Percentiles rank a stretch among this genome's conserved stretches.
These are phyloP conservation scores for Pygoscelis adeliae DNA, from an alignment of 2,113 vertebrate species.

Conservation along the genomic window DNA sequence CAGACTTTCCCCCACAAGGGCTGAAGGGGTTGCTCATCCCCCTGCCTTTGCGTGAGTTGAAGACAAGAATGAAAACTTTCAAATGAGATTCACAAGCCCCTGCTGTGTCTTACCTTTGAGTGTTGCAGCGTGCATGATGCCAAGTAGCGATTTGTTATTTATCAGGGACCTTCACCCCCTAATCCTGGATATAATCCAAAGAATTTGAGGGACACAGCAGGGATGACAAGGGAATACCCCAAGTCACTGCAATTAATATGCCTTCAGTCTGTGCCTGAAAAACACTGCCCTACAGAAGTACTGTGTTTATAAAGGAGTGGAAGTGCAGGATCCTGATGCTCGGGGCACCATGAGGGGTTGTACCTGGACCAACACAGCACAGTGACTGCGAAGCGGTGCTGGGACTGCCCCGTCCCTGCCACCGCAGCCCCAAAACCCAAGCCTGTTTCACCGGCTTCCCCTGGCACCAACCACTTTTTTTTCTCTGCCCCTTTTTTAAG, in stretches of 20 bases:
- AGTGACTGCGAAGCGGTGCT: background rate
- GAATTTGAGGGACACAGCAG: background rate
- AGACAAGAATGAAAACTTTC: background rate
- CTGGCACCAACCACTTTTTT: background rate
- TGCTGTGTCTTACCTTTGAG: background rate
- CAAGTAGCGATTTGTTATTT: background rate
- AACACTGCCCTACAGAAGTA: background rate
- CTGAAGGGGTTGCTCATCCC: background rate
- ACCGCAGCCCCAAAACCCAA: fast-evolving
- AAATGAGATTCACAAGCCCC: background rate
- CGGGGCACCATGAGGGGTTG: background rate
- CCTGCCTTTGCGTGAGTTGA: fast-evolving
- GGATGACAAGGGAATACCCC: background rate
- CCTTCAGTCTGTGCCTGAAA: background rate
- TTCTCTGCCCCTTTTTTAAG: background rate
- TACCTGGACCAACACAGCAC: background rate
- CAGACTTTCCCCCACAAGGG: background rate
- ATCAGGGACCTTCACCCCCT: background rate
- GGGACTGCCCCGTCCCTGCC: background rate
- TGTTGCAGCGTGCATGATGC: background rate
- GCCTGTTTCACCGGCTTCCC: background rate
- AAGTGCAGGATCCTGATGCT: background rate
- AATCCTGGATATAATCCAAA: background rate
- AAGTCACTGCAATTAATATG: background rate
- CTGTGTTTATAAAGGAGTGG: background rate